Percentiles rank a stretch among this genome's conserved stretches.
Evolutionary conservation across 2,888 invertebrate genomes (phyloP).

Genomic region (Nomada goodeniana): DNA sequence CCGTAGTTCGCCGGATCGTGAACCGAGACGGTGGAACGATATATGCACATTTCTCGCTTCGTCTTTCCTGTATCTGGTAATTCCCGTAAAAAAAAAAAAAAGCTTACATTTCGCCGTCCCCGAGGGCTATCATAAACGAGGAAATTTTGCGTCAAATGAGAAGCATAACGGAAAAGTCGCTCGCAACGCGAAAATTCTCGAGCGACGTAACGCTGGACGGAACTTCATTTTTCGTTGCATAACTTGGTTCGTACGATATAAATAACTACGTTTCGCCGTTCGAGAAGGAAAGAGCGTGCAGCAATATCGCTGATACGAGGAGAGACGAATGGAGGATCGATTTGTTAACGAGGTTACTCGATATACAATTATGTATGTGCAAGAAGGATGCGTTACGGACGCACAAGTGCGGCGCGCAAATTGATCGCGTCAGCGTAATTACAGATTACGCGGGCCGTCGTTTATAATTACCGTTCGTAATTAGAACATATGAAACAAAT

Average conservation of each 20-base stretch:
- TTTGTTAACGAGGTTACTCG: conserved; percentile 15
- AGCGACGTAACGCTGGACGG: not conserved
- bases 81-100: not conserved
- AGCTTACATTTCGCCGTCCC: conserved; percentile 8
- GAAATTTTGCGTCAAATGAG: not conserved
- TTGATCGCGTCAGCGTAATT: conserved; percentile 47
- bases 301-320: not conserved
- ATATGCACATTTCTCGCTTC: no score
- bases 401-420: conserved; percentile 29
- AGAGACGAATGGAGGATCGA: not conserved
- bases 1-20: conserved; percentile 1
- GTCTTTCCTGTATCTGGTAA: not conserved
- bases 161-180: not conserved
- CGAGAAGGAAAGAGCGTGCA: not conserved
- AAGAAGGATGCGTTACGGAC: conserved; percentile 18
- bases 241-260: not conserved
- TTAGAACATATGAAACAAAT: conserved; percentile 27
- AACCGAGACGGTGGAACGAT: not conserved
- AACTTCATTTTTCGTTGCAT: not conserved
- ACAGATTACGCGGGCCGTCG: conserved; percentile 25
- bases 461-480: conserved; percentile 35
- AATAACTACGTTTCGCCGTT: not conserved
- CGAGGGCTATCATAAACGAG: not conserved
- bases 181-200: not conserved
- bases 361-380: not conserved